These are phyloP conservation scores for Tortricodes alternella DNA, from an alignment of 2,888 invertebrate genomes.

Conservation along the genomic window DNA sequence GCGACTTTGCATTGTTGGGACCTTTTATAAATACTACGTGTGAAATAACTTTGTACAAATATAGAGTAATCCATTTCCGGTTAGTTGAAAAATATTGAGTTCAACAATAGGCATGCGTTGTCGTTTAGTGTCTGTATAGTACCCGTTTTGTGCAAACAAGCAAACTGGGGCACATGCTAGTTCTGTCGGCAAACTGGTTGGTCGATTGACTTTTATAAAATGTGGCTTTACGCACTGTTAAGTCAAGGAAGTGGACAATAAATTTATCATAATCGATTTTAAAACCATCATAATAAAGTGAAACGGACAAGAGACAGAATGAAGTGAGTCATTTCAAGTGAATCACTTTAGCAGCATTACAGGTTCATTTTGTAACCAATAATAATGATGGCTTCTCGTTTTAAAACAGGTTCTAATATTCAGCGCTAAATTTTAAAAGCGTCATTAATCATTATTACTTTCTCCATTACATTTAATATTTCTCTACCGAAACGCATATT, in stretches of 20 bases:
- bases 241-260: constrained; percentile 13
- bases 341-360: constrained; percentile 13
- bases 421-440: constrained; percentile 25
- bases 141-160: constrained; percentile 64
- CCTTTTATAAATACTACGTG: too few species aligned
- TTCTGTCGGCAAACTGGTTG: constrained; percentile 41
- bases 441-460: constrained; percentile 20
- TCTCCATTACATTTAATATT: constrained; percentile 17
- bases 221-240: constrained; percentile 9
- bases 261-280: neutral
- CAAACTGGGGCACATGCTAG: constrained; percentile 53
- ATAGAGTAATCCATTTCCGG: constrained; percentile 23
- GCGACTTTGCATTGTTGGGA: too few species aligned
- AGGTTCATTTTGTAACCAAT: constrained; percentile 15
- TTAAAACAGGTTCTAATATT: constrained; percentile 20
- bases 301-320: constrained; percentile 7
- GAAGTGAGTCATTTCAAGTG: constrained; percentile 19
- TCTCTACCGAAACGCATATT: neutral
- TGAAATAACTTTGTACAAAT: neutral
- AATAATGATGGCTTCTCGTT: constrained; percentile 3
- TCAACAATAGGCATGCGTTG: constrained; percentile 39
- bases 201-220: constrained; percentile 24
- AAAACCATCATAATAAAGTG: constrained; percentile 11
- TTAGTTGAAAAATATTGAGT: constrained; percentile 30
- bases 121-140: constrained; percentile 52